A percentile compares a stretch with the other conserved stretches of the same genome.
These are phyloP conservation scores for Darevskia mixta DNA, from an alignment of 2,797 vertebrate genomes.

Conservation along the genomic window DNA sequence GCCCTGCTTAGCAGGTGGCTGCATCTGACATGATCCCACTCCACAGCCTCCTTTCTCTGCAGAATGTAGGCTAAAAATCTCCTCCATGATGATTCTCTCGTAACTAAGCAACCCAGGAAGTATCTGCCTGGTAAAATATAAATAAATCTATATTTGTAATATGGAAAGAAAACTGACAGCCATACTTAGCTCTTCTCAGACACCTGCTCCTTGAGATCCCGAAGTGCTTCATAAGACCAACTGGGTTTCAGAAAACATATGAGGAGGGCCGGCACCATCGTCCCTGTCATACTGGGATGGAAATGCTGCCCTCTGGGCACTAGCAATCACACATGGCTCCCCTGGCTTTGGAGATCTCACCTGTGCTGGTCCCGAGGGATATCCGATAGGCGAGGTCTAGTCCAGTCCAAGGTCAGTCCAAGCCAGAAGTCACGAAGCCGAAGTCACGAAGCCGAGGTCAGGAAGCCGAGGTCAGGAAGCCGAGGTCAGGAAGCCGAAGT, in stretches of 20 bases:
- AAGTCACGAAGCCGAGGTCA: too few relatives aligned
- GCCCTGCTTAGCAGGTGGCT: conserved; percentile 36
- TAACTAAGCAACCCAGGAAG: conserved; percentile 71
- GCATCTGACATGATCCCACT: conserved; percentile 50
- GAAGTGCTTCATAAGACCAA: conserved; percentile 40
- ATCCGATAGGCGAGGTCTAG: too few relatives aligned
- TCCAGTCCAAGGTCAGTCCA: too few relatives aligned
- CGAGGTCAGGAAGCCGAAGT: too few relatives aligned
- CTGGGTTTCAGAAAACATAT: conserved; percentile 18
- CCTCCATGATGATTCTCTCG: conserved; percentile 71
- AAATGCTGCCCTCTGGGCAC: background rate
- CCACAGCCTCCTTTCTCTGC: conserved; percentile 42
- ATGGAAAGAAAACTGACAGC: conserved; percentile 37
- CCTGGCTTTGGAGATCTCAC: background rate
- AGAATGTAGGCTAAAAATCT: conserved; percentile 64
- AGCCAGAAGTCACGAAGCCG: too few relatives aligned
- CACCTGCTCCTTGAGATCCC: conserved; percentile 20
- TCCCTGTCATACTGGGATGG: conserved; percentile 46
- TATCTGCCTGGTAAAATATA: conserved; percentile 68
- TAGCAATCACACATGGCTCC: background rate
- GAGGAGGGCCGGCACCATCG: conserved; percentile 35
- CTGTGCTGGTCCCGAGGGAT: too few relatives aligned
- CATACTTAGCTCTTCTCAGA: conserved; percentile 30
- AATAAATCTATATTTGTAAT: conserved; percentile 64
- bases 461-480: too few relatives aligned